phyloP scores from a whole-genome alignment of 2,113 vertebrate genomes.

The Pollimyrus isidori region DNA sequence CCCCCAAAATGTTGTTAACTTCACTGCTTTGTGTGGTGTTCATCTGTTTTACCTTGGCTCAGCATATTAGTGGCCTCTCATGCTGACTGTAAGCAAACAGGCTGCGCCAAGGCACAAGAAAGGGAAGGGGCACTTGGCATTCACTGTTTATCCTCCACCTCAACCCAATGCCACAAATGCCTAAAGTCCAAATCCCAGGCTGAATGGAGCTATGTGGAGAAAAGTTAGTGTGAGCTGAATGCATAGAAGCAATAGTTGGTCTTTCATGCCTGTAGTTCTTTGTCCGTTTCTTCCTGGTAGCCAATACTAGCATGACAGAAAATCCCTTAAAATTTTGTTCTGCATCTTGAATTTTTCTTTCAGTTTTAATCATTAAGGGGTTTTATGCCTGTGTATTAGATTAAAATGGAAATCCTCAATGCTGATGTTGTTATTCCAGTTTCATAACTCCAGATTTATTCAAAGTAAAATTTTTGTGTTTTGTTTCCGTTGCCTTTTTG shows the following conservation, averaged over 20 bases:
- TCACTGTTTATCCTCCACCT: neutral
- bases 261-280: neutral
- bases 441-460: neutral
- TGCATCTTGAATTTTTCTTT: neutral
- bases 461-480: neutral
- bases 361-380: neutral
- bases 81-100: neutral
- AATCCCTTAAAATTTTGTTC: neutral
- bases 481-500: neutral
- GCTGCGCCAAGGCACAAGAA: neutral
- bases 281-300: neutral
- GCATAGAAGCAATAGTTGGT: neutral
- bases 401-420: neutral
- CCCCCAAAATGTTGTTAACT: neutral
- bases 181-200: neutral
- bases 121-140: neutral
- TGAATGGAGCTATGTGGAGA: constrained; percentile 11
- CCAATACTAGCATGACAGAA: neutral
- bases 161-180: neutral
- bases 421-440: neutral
- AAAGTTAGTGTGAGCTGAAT: constrained; percentile 14
- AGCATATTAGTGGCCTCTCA: neutral
- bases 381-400: neutral
- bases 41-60: neutral
- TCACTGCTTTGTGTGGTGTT: neutral